Conservation (phyloP, 2,113 vertebrate genomes). For the Megaceryle maxima region DNA sequence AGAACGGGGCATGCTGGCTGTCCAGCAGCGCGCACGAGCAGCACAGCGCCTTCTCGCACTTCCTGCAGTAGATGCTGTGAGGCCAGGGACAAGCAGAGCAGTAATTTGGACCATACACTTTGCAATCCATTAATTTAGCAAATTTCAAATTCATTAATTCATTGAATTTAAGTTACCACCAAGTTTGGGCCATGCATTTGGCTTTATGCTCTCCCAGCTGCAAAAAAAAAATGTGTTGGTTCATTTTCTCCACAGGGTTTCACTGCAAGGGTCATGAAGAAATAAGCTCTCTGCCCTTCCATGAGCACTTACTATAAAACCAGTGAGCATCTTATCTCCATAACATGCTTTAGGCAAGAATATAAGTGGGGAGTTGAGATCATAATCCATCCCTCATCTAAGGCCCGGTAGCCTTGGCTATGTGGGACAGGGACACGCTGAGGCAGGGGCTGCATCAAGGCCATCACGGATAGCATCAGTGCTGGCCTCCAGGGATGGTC, state of each 20-base stretch:
- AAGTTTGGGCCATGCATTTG: neutral
- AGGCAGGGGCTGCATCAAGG: neutral
- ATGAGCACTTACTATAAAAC: rapidly evolving
- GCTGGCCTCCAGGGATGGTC: neutral
- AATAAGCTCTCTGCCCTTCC: neutral
- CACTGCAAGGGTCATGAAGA: neutral
- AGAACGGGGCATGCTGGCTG: constrained; percentile 26
- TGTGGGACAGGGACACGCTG: neutral
- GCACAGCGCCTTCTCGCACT: constrained; percentile 33
- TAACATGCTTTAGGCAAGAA: neutral
- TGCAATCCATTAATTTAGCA: neutral
- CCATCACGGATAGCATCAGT: neutral
- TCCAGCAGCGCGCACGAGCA: constrained; percentile 65
- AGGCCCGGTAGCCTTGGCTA: neutral
- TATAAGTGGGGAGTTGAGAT: neutral
- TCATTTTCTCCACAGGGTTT: neutral
- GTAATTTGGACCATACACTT: rapidly evolving
- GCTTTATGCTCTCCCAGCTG: neutral
- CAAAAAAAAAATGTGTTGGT: neutral
- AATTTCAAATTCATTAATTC: neutral
- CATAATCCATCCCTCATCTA: neutral
- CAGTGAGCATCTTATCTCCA: neutral
- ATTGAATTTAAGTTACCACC: neutral
- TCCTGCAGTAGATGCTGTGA: neutral
- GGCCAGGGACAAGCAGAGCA: neutral